Percentiles rank a stretch among this genome's conserved stretches.
phyloP scores from a whole-genome alignment of 2,888 invertebrate species.

The Syrista parreyssii region DNA sequence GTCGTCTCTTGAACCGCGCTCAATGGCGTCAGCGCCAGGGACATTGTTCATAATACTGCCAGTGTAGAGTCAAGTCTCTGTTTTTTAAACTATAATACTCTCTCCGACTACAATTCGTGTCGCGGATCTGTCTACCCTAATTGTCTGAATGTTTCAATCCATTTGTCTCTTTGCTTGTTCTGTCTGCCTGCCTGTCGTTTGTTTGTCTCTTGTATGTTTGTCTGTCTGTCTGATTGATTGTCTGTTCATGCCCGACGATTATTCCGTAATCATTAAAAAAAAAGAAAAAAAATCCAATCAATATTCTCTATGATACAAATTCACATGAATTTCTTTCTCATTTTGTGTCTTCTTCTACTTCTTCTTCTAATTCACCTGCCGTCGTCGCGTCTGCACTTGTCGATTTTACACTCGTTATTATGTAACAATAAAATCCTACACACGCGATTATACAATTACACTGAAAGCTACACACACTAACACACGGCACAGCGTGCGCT shows the following conservation, averaged over 20 bases:
- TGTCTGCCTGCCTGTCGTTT: slow-evolving; percentile 5
- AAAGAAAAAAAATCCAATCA: slow-evolving; percentile 10
- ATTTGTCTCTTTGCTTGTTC: background rate
- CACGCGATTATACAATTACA: slow-evolving; percentile 16
- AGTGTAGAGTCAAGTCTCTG: slow-evolving; percentile 53
- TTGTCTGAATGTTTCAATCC: background rate
- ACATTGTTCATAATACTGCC: slow-evolving; percentile 63
- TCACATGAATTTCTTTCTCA: background rate
- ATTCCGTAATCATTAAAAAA: background rate
- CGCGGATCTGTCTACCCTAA: background rate
- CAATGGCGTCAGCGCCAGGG: slow-evolving; percentile 30
- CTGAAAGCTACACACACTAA: slow-evolving; percentile 9
- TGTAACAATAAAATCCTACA: slow-evolving; percentile 20
- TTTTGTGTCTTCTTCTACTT: background rate
- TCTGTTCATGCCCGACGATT: background rate
- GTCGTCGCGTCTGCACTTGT: slow-evolving; percentile 36
- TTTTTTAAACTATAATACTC: slow-evolving; percentile 50
- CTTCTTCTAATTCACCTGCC: slow-evolving; percentile 29
- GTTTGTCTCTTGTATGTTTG: slow-evolving; percentile 9
- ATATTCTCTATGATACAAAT: background rate
- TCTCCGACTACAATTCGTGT: slow-evolving; percentile 21
- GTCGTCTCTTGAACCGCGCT: slow-evolving; percentile 29
- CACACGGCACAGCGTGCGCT: slow-evolving; percentile 11
- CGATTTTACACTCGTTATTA: slow-evolving; percentile 29
- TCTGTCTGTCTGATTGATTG: slow-evolving; percentile 3